Evolutionary conservation across 1,140 invertebrate genomes (phyloP).

Genomic region (Drosophila sulfurigaster): DNA sequence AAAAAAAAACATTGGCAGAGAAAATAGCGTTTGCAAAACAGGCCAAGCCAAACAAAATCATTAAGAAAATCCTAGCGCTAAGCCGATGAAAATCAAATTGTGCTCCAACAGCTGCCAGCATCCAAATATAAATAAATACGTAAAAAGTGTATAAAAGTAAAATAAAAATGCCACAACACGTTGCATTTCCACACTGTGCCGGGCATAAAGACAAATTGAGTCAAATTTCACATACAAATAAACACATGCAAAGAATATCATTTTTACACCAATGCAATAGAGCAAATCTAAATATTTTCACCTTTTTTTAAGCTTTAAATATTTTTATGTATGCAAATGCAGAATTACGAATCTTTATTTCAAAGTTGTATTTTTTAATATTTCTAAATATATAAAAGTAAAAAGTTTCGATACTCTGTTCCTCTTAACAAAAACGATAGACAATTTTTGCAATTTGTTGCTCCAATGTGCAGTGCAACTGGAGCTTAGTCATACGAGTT

Average conservation of each 20-base stretch:
- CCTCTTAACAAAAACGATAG: no score
- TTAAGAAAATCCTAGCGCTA: constrained; percentile 56
- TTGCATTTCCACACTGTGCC: constrained; percentile 41
- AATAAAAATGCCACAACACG: constrained; percentile 33
- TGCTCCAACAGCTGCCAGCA: constrained; percentile 48
- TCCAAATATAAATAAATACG: constrained; percentile 46
- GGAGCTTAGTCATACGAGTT: constrained; percentile 18
- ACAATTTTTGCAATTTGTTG: no score
- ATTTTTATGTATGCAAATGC: no score
- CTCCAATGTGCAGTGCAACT: constrained; percentile 32
- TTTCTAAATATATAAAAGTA: no score
- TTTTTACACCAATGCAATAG: no score
- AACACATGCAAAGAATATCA: background rate
- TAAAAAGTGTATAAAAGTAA: constrained; percentile 49
- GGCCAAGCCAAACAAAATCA: constrained; percentile 41
- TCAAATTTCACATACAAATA: constrained; percentile 1
- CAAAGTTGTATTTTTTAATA: no score
- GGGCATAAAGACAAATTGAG: background rate
- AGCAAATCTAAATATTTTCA: no score
- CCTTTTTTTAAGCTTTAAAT: no score
- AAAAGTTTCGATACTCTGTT: no score
- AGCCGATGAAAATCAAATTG: constrained; percentile 58
- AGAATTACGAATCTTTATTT: no score
- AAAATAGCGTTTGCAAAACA: constrained; percentile 18
- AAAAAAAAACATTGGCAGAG: constrained; percentile 1